Evolutionary conservation across 2,888 invertebrate genomes (phyloP).

Genomic region (Plagiodera versicolora): DNA sequence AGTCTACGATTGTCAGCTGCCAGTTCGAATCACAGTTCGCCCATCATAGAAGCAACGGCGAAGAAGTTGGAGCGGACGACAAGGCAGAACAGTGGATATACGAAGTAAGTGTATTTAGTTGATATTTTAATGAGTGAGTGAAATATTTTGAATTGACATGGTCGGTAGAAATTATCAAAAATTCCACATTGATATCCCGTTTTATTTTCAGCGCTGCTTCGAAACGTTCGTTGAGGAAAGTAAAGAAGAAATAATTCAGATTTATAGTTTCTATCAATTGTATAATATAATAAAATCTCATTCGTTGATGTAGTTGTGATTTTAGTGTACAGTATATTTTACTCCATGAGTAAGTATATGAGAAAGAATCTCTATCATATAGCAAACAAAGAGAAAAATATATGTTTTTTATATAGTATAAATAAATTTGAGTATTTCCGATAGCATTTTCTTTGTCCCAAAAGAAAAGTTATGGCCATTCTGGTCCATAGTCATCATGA

Average conservation of each 20-base stretch:
- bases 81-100: neutral
- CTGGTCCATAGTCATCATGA: no score
- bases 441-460: no score
- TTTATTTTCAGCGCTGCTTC: no score
- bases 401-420: no score
- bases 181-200: no score
- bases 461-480: no score
- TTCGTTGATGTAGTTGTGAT: conserved; percentile 1
- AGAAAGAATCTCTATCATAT: no score
- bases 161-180: neutral
- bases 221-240: neutral
- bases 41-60: neutral
- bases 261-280: conserved; percentile 3
- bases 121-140: no score
- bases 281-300: conserved; percentile 7
- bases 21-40: neutral
- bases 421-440: no score
- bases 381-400: no score
- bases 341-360: neutral
- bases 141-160: no score
- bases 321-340: neutral
- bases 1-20: neutral
- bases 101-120: neutral
- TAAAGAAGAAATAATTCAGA: neutral
- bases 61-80: neutral